These are phyloP conservation scores for Bombus ignitus DNA, from an alignment of 1,140 invertebrate species.

Conservation along the genomic window DNA sequence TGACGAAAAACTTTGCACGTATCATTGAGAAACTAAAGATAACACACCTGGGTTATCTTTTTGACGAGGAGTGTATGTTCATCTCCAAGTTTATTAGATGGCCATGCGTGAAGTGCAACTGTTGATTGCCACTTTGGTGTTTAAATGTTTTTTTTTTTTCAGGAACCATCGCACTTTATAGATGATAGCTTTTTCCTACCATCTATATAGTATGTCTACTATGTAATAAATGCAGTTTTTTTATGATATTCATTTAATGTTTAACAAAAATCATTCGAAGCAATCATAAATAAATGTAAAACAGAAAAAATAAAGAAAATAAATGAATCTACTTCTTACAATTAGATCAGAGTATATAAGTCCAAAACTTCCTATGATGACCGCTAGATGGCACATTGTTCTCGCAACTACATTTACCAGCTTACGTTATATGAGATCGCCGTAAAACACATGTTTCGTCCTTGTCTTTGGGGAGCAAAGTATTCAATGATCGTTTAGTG, in stretches of 20 bases:
- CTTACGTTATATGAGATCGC: slow-evolving; percentile 36
- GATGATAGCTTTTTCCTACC: too few relatives aligned
- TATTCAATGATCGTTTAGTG: slow-evolving; percentile 87
- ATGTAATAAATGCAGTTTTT: too few relatives aligned
- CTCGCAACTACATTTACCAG: slow-evolving; percentile 37
- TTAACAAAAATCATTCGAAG: not conserved
- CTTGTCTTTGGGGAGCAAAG: slow-evolving; percentile 88
- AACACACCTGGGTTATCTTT: too few relatives aligned
- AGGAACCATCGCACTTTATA: too few relatives aligned
- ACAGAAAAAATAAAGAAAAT: not conserved
- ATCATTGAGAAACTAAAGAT: too few relatives aligned
- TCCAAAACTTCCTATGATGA: not conserved
- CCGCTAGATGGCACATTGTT: slow-evolving; percentile 68
- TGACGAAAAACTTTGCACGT: too few relatives aligned
- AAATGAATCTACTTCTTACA: not conserved
- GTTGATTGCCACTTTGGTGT: too few relatives aligned
- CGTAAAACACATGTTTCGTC: slow-evolving; percentile 66
- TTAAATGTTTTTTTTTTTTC: too few relatives aligned
- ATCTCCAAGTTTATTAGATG: too few relatives aligned
- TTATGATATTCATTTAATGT: not conserved
- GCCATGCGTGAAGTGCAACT: too few relatives aligned
- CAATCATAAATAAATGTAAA: not conserved
- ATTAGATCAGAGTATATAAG: not conserved
- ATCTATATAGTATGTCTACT: too few relatives aligned
- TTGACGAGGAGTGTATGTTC: too few relatives aligned